Evolutionary conservation across 1,140 invertebrate species (phyloP).

Genomic region (Globodera rostochiensis): DNA sequence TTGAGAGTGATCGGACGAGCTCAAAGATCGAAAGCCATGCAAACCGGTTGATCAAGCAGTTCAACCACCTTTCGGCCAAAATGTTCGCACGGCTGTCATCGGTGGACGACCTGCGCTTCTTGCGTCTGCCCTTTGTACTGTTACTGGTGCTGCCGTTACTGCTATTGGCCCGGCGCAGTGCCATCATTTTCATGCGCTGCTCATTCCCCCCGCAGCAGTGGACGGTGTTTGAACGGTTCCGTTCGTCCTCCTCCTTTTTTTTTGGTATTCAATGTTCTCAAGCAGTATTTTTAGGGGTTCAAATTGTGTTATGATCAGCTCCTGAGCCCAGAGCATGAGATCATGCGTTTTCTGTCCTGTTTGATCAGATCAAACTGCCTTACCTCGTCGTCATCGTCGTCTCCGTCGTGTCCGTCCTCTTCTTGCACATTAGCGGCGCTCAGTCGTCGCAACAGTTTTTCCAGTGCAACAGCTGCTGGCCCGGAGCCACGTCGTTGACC

Average conservation of each 20-base stretch:
- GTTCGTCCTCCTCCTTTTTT: background rate
- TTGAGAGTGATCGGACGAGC: too few species aligned
- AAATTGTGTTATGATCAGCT: too few species aligned
- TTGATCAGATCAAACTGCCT: too few species aligned
- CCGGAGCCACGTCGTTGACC: background rate
- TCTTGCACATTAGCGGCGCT: background rate
- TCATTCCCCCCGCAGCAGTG: constrained; percentile 5
- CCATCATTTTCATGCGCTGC: background rate
- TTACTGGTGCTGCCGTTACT: background rate
- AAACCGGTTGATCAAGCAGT: background rate
- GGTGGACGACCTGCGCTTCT: background rate
- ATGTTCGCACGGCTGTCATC: background rate
- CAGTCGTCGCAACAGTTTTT: background rate
- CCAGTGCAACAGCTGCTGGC: background rate
- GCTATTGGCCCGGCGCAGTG: background rate
- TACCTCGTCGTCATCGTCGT: background rate
- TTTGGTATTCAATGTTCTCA: too few species aligned
- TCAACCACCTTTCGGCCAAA: background rate
- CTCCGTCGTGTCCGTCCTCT: background rate
- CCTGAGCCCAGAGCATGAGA: too few species aligned
- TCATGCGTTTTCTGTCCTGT: too few species aligned
- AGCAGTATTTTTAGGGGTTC: too few species aligned
- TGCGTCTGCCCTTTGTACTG: background rate
- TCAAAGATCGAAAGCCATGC: too few species aligned
- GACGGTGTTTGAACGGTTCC: background rate